Percentiles rank a stretch among this genome's conserved stretches.
phyloP scores from a whole-genome alignment of 2,113 vertebrate genomes.

The Pluvianellus socialis region DNA sequence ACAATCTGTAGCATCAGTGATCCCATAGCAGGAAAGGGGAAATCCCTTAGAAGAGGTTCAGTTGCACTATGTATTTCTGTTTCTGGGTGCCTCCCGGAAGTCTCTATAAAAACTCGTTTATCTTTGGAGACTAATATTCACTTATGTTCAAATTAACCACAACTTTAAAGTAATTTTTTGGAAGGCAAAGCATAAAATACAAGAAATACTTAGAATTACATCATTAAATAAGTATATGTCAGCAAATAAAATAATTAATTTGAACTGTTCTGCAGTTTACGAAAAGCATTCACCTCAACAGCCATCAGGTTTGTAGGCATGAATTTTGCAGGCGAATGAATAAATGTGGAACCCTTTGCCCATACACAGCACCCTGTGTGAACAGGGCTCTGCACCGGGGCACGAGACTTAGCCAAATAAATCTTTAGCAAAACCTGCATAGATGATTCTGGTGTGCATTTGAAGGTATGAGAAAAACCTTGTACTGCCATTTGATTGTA shows the following conservation, averaged over 20 bases:
- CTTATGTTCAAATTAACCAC: background rate
- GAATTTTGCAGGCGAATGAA: background rate
- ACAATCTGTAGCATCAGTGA: background rate
- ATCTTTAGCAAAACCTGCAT: background rate
- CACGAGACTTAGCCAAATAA: background rate
- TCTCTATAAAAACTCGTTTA: conserved; percentile 5
- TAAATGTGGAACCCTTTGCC: background rate
- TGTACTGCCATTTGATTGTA: background rate
- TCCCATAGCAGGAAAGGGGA: background rate
- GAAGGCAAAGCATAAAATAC: background rate
- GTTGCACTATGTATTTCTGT: conserved; percentile 15
- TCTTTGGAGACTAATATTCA: background rate
- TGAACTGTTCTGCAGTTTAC: background rate
- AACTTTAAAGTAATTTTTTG: background rate
- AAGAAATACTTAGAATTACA: background rate
- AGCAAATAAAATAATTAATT: background rate
- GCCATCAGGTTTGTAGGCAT: background rate
- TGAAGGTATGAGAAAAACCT: background rate
- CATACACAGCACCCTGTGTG: background rate
- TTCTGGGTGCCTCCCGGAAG: background rate
- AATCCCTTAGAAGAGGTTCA: background rate
- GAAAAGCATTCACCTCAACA: background rate
- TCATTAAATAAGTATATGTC: background rate
- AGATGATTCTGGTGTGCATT: background rate
- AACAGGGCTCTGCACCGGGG: background rate